Base-by-base conservation (phyloP, 2,888 invertebrate species). In the Villa cingulata region DNA sequence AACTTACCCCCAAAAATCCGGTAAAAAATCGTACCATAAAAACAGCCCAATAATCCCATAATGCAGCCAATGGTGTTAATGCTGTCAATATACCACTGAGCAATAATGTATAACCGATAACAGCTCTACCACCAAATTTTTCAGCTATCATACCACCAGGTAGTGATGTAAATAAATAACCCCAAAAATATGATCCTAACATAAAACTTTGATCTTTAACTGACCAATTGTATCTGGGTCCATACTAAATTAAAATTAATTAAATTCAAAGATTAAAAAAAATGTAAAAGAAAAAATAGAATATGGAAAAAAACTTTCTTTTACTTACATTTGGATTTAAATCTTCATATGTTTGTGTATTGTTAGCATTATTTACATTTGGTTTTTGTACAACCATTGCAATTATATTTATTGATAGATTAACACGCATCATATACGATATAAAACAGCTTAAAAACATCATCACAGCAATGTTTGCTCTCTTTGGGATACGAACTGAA, bases 341-440 rank as follows among this genome's bases (percentile, higher is more conserved):
- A 32, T 32, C 29, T 12, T 32, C 29, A 32, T 12, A 32, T 12
- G 29, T 12, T 7, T 7, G 7, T 32, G 29, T 32, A 32, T 6
- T 18, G 29, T 14, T 3, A 15, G 20, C 3, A 12, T 5, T 16
- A 29, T 14, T 3, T 15, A 19, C 3, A 59, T 68, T 59, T 3
- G 62, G 59, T 71, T 67, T 38, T 63, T 66, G 72, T 9, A 77
- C 72, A 4, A 81, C 80, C 83, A 83, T 83, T 7, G 81, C 82
- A 41, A 83, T 76, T 37, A 83, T 72, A 55, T 80, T 81, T 44
- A 86, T 77, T 16, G 84, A 83, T 70, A 86, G 78, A 62, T 86
- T 85, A 2, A 84, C 78, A 44, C 84, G 74, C 53, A 82, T 72
- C 79, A 83, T 81, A 68, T 85, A 86, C 16, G 75, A 74, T 54